These are phyloP conservation scores for Drosophila suboccidentalis DNA, from an alignment of 2,888 invertebrate genomes.

Conservation along the genomic window DNA sequence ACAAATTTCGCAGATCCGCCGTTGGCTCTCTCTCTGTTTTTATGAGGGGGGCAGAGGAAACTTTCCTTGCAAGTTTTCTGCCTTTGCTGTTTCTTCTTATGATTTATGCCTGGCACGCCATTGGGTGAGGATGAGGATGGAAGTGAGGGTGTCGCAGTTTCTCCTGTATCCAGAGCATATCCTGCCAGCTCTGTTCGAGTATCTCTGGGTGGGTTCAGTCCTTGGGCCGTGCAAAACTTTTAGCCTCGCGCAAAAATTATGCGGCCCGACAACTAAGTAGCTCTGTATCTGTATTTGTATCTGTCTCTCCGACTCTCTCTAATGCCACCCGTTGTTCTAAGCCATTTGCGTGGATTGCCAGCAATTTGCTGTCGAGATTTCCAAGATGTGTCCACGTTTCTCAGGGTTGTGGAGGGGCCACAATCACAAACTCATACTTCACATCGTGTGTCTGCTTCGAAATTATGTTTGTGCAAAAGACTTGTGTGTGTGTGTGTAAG, in stretches of 20 bases:
- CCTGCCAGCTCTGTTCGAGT: conserved; percentile 19
- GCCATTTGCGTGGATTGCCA: conserved; percentile 83
- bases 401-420: conserved; percentile 10
- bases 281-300: conserved; percentile 29
- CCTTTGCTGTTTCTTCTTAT: conserved; percentile 65
- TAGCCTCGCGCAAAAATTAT: conserved; percentile 68
- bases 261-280: conserved; percentile 58
- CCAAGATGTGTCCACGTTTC: conserved; percentile 58
- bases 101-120: conserved; percentile 75
- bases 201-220: conserved; percentile 37
- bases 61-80: conserved; percentile 72
- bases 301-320: conserved; percentile 26
- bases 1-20: conserved; percentile 83
- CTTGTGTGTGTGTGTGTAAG: conserved; percentile 41
- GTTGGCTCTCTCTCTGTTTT: conserved; percentile 37
- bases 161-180: conserved; percentile 15
- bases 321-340: conserved; percentile 83
- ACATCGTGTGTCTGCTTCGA: conserved; percentile 73
- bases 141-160: conserved; percentile 48
- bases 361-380: conserved; percentile 83
- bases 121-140: conserved; percentile 47
- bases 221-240: conserved; percentile 65
- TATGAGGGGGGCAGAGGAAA: conserved; percentile 37
- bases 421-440: conserved; percentile 4
- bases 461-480: conserved; percentile 81